Conservation (phyloP, 2,888 invertebrate genomes). For the Parasteatoda lunata region DNA sequence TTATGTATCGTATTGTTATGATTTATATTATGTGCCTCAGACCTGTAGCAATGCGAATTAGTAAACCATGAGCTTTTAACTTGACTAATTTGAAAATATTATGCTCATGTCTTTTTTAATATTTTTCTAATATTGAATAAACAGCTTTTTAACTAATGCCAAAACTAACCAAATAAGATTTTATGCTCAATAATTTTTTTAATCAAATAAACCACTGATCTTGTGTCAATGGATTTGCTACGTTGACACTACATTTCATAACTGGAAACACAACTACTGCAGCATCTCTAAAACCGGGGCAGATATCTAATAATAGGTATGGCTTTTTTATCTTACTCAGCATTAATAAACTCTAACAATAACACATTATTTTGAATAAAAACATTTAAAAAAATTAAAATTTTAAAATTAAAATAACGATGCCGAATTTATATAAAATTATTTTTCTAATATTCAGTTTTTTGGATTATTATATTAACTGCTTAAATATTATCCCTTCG, state of each 20-base stretch:
- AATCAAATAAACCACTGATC: slow-evolving; percentile 2
- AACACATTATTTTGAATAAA: slow-evolving; percentile 38
- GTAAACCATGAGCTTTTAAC: slow-evolving; percentile 19
- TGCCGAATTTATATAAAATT: background rate
- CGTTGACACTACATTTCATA: background rate
- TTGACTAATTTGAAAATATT: slow-evolving; percentile 23
- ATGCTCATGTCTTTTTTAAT: slow-evolving; percentile 11
- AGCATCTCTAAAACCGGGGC: background rate
- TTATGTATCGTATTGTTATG: too few species aligned
- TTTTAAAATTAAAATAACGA: background rate
- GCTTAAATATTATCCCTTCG: too few species aligned
- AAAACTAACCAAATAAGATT: slow-evolving; percentile 9
- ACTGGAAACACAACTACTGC: background rate
- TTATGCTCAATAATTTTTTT: background rate
- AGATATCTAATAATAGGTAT: slow-evolving; percentile 45
- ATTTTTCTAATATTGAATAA: slow-evolving; percentile 4
- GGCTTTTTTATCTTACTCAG: slow-evolving; percentile 29
- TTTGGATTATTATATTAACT: too few species aligned
- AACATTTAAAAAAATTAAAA: background rate
- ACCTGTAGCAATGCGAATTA: slow-evolving; percentile 53
- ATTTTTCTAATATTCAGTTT: too few species aligned
- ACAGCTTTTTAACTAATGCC: slow-evolving; percentile 27
- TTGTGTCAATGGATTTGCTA: background rate
- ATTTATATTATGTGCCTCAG: slow-evolving; percentile 22
- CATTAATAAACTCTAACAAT: slow-evolving; percentile 30